Base-by-base conservation (phyloP, 1,140 invertebrate genomes). In the Drosophila cardini region DNA sequence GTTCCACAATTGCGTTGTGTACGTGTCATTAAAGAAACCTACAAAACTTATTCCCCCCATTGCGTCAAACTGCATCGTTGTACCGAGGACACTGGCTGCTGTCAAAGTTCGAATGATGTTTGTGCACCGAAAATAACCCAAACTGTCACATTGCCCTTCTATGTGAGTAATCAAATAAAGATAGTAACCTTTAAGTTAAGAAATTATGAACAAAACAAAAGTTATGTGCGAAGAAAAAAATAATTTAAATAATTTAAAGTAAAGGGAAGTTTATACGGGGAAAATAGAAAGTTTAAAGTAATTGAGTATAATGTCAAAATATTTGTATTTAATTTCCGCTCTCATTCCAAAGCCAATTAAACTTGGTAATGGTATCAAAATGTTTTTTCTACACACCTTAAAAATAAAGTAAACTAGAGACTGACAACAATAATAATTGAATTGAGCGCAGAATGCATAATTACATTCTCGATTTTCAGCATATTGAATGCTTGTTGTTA, bases 41-140 rank as follows among this genome's bases (percentile, higher is more conserved):
- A 94, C n/a, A 96, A 95, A 79, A 94, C 93, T 18, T 97, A 96
- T 92, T 92, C 94, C 57, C 96, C 96, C 18, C 94, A 95, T 65
- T 96, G 96, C 87, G 96, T 95, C 4, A 94, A 96, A 15, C 85
- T 97, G 42, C 95, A 96, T 85, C 94, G 95, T 65, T 97, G 96
- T 81, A 94, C 94, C n/a, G 95, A 96, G 78, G 95, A 96, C 87
- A 95, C 95, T 8, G 96, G 96, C 62, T 97, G 96, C 90, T 97
- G 96, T 83, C 65, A 55, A 16, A 93, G 93, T 11, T 94, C 95
- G 64, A 89, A 92, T 4, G 92, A 94, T 48, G 94, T 94, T 18
- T 97, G 96, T 86, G 94, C 94, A 21, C 94, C 95, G 2, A 96
- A 96, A 83, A 93, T 92, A 2, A 93, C 93, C 9, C 93, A 95